These are phyloP conservation scores for Lacerta agilis DNA, from an alignment of 2,797 vertebrate genomes.

Conservation along the genomic window DNA sequence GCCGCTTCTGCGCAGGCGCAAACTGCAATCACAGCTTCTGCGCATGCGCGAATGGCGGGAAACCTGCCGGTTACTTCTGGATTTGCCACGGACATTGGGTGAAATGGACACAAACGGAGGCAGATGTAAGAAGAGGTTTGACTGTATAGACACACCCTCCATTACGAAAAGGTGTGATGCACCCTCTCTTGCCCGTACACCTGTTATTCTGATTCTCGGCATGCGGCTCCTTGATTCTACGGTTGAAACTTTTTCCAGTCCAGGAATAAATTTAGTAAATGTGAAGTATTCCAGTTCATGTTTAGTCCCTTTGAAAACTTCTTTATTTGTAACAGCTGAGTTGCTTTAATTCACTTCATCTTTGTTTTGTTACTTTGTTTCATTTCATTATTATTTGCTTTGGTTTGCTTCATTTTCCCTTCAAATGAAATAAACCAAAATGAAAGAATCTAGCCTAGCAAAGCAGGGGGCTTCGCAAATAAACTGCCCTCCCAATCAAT, in stretches of 20 bases:
- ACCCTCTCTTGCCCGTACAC: neutral
- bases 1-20: too few species aligned
- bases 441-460: conserved; percentile 13
- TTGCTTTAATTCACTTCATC: conserved; percentile 24
- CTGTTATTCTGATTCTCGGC: neutral
- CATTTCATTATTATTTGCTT: conserved; percentile 34
- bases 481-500: neutral
- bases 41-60: too few species aligned
- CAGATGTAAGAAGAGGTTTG: too few species aligned
- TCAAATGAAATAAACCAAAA: neutral
- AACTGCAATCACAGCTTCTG: too few species aligned
- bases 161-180: neutral
- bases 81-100: too few species aligned
- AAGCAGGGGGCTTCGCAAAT: neutral
- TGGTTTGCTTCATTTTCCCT: conserved; percentile 22
- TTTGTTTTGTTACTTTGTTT: conserved; percentile 29
- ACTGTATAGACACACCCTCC: neutral
- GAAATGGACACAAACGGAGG: too few species aligned
- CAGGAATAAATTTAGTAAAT: conserved; percentile 5
- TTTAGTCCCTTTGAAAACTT: neutral
- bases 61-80: too few species aligned
- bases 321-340: conserved; percentile 26
- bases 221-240: neutral
- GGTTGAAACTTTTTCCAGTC: neutral
- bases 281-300: neutral